These are phyloP conservation scores for Sarcoramphus papa DNA, from an alignment of 2,797 vertebrate genomes.

Conservation along the genomic window DNA sequence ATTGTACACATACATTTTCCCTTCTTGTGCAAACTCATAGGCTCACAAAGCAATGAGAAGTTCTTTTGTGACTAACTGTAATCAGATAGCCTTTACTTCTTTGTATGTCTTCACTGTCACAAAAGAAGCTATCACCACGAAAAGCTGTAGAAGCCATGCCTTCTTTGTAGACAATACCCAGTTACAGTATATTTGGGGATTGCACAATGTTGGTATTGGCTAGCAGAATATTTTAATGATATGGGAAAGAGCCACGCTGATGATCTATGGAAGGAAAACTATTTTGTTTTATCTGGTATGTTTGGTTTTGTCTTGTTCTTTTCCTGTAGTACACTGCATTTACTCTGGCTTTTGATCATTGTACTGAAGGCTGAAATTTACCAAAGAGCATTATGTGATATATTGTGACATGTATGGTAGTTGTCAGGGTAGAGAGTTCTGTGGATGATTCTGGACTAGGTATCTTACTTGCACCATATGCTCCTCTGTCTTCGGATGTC, in stretches of 20 bases:
- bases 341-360: neutral
- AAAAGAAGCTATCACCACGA: neutral
- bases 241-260: neutral
- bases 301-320: neutral
- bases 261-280: neutral
- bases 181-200: neutral
- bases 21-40: neutral
- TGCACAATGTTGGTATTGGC: neutral
- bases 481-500: neutral
- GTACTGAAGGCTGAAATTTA: neutral
- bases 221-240: neutral
- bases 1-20: neutral
- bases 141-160: neutral
- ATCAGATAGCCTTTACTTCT: neutral
- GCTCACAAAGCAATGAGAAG: neutral
- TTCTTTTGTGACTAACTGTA: neutral
- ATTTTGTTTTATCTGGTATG: neutral
- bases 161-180: neutral
- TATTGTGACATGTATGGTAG: neutral
- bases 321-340: neutral
- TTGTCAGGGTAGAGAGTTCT: rapidly evolving
- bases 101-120: neutral
- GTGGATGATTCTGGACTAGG: neutral
- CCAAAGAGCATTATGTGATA: neutral
- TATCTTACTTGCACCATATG: neutral